Evolutionary conservation across 2,797 vertebrate species (phyloP).

Genomic region (Phrynocephalus forsythii): DNA sequence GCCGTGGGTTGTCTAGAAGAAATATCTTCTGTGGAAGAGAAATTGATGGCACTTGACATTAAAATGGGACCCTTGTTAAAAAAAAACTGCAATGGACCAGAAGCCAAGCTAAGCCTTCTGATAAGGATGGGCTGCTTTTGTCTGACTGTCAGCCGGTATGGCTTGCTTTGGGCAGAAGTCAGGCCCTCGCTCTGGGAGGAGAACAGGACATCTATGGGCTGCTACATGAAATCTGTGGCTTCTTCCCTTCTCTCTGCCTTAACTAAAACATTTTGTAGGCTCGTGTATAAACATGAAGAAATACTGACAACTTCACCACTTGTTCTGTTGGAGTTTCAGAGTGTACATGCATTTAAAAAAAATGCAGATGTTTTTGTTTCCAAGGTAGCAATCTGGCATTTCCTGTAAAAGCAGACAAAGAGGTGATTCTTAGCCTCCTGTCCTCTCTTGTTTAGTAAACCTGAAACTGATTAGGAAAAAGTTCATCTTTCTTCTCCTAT

Average conservation of each 20-base stretch:
- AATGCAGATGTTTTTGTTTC: background rate
- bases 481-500: slow-evolving; percentile 19
- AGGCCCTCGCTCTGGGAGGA: too few species aligned
- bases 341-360: slow-evolving; percentile 36
- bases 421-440: fast-evolving
- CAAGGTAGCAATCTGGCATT: slow-evolving; percentile 37
- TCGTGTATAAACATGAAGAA: background rate
- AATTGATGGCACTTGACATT: fast-evolving
- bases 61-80: background rate
- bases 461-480: background rate
- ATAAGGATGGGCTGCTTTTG: fast-evolving
- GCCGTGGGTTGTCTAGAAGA: fast-evolving
- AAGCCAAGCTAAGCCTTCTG: background rate
- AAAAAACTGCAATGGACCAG: background rate
- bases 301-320: background rate
- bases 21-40: background rate
- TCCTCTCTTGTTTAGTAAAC: background rate
- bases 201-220: background rate
- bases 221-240: background rate
- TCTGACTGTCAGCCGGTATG: background rate
- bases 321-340: slow-evolving; percentile 27
- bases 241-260: background rate
- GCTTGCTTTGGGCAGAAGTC: background rate
- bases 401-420: slow-evolving; percentile 55
- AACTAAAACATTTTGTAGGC: background rate